These are phyloP conservation scores for Stramonita haemastoma DNA, from an alignment of 2,888 invertebrate species.

Conservation along the genomic window DNA sequence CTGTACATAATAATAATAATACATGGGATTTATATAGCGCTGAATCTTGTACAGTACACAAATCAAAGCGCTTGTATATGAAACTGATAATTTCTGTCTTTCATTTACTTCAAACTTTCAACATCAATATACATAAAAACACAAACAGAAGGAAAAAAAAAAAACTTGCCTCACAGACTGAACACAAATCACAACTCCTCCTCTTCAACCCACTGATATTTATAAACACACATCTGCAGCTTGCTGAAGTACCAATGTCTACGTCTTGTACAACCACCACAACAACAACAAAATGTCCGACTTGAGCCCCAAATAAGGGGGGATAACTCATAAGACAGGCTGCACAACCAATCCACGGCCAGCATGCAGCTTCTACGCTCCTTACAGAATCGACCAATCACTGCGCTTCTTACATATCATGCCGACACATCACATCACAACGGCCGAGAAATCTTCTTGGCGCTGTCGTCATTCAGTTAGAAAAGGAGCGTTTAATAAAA, in stretches of 20 bases:
- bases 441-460: background rate
- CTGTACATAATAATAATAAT: too few relatives aligned
- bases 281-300: slow-evolving; percentile 4
- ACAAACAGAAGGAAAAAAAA: too few relatives aligned
- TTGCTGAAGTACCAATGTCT: slow-evolving; percentile 19
- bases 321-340: background rate
- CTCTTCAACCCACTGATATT: too few relatives aligned
- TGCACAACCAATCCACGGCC: background rate
- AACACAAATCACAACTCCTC: too few relatives aligned
- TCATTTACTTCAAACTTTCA: too few relatives aligned
- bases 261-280: background rate
- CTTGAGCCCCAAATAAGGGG: slow-evolving; percentile 20
- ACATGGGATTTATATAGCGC: too few relatives aligned
- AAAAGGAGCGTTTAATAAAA: background rate
- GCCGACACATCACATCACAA: background rate
- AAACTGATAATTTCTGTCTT: too few relatives aligned
- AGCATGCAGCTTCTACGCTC: slow-evolving; percentile 9
- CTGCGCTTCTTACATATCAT: background rate
- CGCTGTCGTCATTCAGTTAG: background rate
- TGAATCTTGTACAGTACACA: too few relatives aligned
- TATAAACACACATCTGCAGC: too few relatives aligned
- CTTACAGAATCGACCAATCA: background rate
- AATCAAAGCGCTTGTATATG: too few relatives aligned
- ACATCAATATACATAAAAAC: too few relatives aligned
- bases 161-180: too few relatives aligned